Evolutionary conservation across 2,113 vertebrate species (phyloP).

Genomic region (Garra rufa): DNA sequence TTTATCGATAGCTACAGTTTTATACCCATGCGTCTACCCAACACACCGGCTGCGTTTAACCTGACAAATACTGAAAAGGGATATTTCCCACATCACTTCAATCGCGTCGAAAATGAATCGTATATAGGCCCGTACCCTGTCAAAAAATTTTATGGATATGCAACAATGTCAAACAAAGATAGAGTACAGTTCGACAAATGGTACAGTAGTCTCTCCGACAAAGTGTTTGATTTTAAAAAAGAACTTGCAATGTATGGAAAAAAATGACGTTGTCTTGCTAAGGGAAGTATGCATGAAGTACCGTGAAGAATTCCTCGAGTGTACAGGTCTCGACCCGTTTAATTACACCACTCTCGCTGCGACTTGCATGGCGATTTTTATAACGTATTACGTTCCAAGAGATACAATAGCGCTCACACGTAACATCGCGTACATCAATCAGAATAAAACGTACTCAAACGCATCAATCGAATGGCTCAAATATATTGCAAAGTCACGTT

Average conservation of each 20-base stretch:
- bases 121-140: slow-evolving; percentile 16
- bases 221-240: slow-evolving; percentile 20
- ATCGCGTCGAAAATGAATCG: not conserved
- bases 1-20: not conserved
- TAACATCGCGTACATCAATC: not conserved
- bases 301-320: not conserved
- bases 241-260: not conserved
- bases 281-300: slow-evolving; percentile 8
- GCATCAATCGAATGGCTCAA: slow-evolving; percentile 23
- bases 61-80: not conserved
- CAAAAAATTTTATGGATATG: slow-evolving; percentile 24
- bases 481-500: not conserved
- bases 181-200: not conserved
- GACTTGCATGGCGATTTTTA: not conserved
- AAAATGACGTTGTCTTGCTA: not conserved
- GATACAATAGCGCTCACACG: not conserved
- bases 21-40: not conserved
- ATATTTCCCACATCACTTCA: not conserved
- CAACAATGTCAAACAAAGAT: not conserved
- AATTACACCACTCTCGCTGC: slow-evolving; percentile 5
- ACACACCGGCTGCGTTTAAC: not conserved
- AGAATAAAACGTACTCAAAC: slow-evolving; percentile 2
- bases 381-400: not conserved
- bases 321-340: slow-evolving; percentile 13
- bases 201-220: not conserved